A percentile compares a stretch with the other conserved stretches of the same genome.
Evolutionary conservation across 2,113 vertebrate species (phyloP).

Genomic region (Baryphthengus martii): DNA sequence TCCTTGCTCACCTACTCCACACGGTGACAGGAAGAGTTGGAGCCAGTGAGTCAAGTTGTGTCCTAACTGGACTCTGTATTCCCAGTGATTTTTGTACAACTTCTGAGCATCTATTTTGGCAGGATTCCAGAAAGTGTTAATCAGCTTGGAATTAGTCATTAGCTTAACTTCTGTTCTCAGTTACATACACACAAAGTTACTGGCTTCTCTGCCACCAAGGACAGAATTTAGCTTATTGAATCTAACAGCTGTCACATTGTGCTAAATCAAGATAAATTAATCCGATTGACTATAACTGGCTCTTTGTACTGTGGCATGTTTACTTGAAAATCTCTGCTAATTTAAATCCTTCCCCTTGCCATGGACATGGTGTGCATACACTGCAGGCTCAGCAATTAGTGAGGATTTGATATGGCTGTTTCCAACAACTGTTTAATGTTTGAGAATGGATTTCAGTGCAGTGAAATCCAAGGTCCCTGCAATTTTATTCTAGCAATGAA

Average conservation of each 20-base stretch:
- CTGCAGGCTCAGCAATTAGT: background rate
- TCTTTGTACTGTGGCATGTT: constrained; percentile 27
- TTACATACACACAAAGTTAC: constrained; percentile 6
- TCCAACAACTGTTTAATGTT: background rate
- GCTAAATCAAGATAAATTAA: constrained; percentile 52
- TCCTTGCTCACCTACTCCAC: background rate
- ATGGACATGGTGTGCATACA: background rate
- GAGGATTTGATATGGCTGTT: background rate
- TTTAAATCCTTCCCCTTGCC: background rate
- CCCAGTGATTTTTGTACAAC: background rate
- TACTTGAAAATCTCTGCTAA: constrained; percentile 20
- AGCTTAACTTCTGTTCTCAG: constrained; percentile 34
- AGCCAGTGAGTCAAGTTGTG: background rate
- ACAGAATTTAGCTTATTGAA: constrained; percentile 39
- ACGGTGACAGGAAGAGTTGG: background rate
- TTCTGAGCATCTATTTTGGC: background rate
- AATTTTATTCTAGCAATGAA: background rate
- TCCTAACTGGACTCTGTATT: background rate
- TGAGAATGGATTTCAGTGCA: background rate
- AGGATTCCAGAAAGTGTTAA: constrained; percentile 8
- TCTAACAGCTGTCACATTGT: constrained; percentile 47
- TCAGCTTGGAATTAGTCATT: constrained; percentile 45
- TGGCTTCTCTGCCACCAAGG: background rate
- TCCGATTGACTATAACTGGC: constrained; percentile 13
- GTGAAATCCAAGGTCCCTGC: background rate